Base-by-base conservation (phyloP, 2,888 invertebrate genomes). In the Apodemia mormo region DNA sequence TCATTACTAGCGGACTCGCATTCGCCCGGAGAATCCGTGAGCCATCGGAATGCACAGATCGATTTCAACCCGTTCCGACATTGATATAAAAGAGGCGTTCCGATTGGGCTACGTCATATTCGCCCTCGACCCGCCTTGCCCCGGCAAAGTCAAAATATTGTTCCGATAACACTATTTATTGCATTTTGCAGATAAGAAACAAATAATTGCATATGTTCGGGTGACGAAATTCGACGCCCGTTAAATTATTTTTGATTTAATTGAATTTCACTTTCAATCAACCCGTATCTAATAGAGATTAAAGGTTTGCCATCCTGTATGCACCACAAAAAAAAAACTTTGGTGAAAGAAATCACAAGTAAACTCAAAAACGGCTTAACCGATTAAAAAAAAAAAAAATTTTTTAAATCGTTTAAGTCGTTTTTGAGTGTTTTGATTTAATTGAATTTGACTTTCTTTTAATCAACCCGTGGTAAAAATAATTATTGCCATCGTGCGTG, bases 101-200 rank as follows among this genome's bases (percentile, higher is more conserved):
- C 88, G 87, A 89, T 92, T 92, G 90, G 88, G 92, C 92, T 87
- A 92, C 90, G 92, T 93, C 92, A 92, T 89, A 90, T 88, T 86
- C 84, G 88, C 82, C 83, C 80, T 81, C 82, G 84, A 81, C 83
- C 81, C 80, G 80, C 79, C 79, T 76, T 65, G 78, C 76, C 78
- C 74, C 74, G 72, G 68, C 65, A 69, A 71, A 68, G 65, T 74
- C 72, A 12, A 49, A 49, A 73, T 37, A 70, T 71, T 71, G 72
- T 72, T 74, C 74, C 74, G 67, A 61, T 68, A 56, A 69, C 14
- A 49, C 12, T 49, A 49, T 49, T 49, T 4, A 14, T 14, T 4
- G 22, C 5, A 49, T 49, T 49, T 9, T 14, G 49, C 49, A 49
- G 5, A 49, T 14, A 9, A 5, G 8, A 45, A 45, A 45, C 9